Evolutionary conservation across 2,113 vertebrate species (phyloP).

Genomic region (Indicator indicator): DNA sequence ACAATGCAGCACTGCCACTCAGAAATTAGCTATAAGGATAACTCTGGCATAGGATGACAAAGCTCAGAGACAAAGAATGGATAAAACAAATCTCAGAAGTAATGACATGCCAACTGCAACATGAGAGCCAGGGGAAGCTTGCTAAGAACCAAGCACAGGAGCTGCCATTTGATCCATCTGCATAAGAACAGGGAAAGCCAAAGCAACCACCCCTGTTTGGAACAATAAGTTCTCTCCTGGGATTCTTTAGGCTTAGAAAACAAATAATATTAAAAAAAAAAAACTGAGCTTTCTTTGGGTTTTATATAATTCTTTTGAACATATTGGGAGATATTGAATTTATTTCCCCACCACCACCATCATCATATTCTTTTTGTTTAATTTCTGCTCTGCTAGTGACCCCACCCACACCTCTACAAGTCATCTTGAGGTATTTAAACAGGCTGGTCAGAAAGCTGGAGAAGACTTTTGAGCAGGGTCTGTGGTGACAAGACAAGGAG

Average conservation of each 20-base stretch:
- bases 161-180: background rate
- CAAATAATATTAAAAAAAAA: background rate
- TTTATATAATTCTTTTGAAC: background rate
- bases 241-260: no score
- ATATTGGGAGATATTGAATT: background rate
- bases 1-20: rapidly evolving
- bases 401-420: background rate
- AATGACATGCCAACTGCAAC: no score
- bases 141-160: no score
- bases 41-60: rapidly evolving
- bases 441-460: no score
- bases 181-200: background rate
- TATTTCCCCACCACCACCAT: background rate
- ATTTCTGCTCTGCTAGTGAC: background rate
- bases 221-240: background rate
- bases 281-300: background rate
- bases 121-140: no score
- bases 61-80: background rate
- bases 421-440: background rate
- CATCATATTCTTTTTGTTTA: background rate
- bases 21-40: background rate
- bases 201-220: background rate
- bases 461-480: no score
- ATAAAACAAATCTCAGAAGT: background rate
- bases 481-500: no score